These are phyloP conservation scores for Phalera bucephala DNA, from an alignment of 2,888 invertebrate genomes.

Conservation along the genomic window DNA sequence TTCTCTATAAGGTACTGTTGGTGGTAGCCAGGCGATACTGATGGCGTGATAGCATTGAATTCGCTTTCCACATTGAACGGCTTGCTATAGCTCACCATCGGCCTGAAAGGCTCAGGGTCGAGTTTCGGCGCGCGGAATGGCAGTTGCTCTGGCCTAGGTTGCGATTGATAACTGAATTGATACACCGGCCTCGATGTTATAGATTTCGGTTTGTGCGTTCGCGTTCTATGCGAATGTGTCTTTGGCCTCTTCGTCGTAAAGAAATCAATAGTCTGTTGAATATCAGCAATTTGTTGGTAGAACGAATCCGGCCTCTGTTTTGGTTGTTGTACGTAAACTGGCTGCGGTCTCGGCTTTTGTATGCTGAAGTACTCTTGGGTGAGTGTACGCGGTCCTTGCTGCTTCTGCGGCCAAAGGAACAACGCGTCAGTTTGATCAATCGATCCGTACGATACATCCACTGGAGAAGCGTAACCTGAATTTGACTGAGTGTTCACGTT, in stretches of 20 bases:
- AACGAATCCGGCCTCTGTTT: constrained; percentile 80
- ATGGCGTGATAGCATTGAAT: constrained; percentile 69
- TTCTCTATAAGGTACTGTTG: constrained; percentile 75
- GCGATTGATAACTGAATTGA: constrained; percentile 88
- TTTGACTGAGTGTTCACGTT: constrained; percentile 56
- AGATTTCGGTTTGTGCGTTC: constrained; percentile 75
- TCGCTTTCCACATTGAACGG: constrained; percentile 72
- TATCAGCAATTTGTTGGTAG: constrained; percentile 85
- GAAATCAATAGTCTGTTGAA: constrained; percentile 86
- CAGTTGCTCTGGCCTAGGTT: constrained; percentile 70
- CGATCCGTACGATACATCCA: constrained; percentile 72
- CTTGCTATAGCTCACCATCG: constrained; percentile 84
- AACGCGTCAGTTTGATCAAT: constrained; percentile 73
- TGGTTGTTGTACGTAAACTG: constrained; percentile 63
- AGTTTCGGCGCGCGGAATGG: constrained; percentile 78
- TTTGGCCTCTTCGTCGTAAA: constrained; percentile 84
- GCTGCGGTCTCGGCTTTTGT: constrained; percentile 68
- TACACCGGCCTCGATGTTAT: constrained; percentile 84
- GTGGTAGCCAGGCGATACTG: constrained; percentile 61
- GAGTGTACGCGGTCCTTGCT: constrained; percentile 75
- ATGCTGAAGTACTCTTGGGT: constrained; percentile 81
- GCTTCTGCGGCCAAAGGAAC: constrained; percentile 77
- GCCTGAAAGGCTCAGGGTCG: constrained; percentile 85
- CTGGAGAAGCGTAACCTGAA: constrained; percentile 61
- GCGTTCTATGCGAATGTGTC: constrained; percentile 60